A percentile compares a stretch with the other conserved stretches of the same genome.
Evolutionary conservation across 2,113 vertebrate species (phyloP).

Genomic region (Clarias batrachus): DNA sequence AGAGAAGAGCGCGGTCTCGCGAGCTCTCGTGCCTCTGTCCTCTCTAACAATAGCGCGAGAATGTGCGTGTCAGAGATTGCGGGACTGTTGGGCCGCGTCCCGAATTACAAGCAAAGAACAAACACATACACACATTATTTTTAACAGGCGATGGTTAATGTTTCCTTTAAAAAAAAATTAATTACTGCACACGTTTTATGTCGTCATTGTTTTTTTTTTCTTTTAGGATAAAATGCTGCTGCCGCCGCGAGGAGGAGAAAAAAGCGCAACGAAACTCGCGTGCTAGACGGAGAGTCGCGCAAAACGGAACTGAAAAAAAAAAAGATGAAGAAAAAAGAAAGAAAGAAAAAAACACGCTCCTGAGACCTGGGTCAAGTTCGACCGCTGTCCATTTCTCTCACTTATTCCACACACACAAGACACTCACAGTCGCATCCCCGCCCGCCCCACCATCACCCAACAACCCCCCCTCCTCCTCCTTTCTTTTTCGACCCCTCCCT

Average conservation of each 20-base stretch:
- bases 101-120: background rate
- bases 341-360: background rate
- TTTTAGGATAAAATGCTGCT: background rate
- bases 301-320: conserved; percentile 25
- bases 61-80: background rate
- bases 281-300: conserved; percentile 26
- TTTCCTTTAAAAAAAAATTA: background rate
- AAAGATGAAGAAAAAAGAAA: background rate
- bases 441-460: background rate
- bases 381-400: conserved; percentile 11
- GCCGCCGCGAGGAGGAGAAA: background rate
- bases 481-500: conserved; percentile 31
- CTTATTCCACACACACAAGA: background rate
- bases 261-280: conserved; percentile 9
- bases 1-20: background rate
- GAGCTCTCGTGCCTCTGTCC: background rate
- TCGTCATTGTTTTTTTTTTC: background rate
- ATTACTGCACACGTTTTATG: background rate
- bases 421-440: conserved; percentile 17
- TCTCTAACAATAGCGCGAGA: conserved; percentile 24
- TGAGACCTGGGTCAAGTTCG: conserved; percentile 41
- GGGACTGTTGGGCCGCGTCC: conserved; percentile 13
- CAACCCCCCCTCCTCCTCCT: conserved; percentile 4
- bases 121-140: background rate
- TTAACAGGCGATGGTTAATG: background rate